Base-by-base conservation (phyloP, 2,888 invertebrate species). In the Frankliniella intonsa region DNA sequence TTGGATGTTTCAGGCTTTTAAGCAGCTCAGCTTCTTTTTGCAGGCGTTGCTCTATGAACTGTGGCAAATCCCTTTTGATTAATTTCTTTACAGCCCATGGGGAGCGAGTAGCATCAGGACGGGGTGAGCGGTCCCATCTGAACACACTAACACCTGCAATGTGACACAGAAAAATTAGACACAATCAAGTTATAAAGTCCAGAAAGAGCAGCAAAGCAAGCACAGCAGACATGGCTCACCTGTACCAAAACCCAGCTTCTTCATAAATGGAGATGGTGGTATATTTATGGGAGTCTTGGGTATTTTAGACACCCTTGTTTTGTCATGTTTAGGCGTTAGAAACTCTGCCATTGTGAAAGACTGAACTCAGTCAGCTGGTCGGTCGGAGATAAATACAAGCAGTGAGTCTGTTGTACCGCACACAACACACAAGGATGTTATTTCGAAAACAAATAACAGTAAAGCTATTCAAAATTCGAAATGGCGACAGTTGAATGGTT, bases 51-150 rank as follows among this genome's bases (percentile, higher is more conserved):
- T 87, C 87, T 3, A 90, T 89, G 84, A 89, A 89, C 0, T 89
- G 85, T 84, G 86, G 87, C 80, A 85, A 85, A 1, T 84, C 84
- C 10, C 85, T 84, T 84, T 89, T 90, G 84, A 91, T 91, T 1
- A 95, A 87, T 88, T 94, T 93, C 86, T 96, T 96, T 0, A 96
- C 89, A 0, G 95, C 96, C 96, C 96, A 96, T 0, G 96, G 96
- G 0, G 96, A 96, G n/a, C 92, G 90, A 0, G 90, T 87, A 85
- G 91, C 90, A 11, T 93, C 92, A 0, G 90, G 90, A 84, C 90
- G 89, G 0, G 95, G 94, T 0, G 94, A 94, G 84, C 95, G 90
- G 82, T 94, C 90, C 83, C 95, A 87, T 84, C 93, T 92, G 88
- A 94, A 94, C 0, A 96, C 95, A 84, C 91, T 92, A 19, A 95